These are phyloP conservation scores for Odocoileus virginianus DNA, from an alignment of 2,113 vertebrate species.

Conservation along the genomic window DNA sequence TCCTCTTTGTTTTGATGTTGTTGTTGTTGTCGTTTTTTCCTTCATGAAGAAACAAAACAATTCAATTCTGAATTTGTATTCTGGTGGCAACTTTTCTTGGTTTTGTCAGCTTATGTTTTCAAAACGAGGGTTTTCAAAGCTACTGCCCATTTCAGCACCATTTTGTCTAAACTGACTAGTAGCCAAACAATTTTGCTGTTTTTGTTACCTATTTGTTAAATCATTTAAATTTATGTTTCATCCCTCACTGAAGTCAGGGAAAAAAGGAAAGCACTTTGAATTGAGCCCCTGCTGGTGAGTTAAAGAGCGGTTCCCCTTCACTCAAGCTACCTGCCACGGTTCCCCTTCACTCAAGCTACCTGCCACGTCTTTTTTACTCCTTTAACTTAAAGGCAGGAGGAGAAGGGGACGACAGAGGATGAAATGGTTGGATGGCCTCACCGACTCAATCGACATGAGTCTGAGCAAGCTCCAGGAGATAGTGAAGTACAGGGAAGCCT, in stretches of 20 bases:
- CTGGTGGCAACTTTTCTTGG: not conserved
- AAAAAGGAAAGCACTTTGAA: not conserved
- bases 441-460: not conserved
- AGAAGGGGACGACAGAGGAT: not conserved
- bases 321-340: not conserved
- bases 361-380: not conserved
- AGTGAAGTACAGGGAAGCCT: not conserved
- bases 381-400: not conserved
- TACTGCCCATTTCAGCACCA: not conserved
- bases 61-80: not conserved
- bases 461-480: not conserved
- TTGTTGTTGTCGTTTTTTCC: not conserved
- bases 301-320: not conserved
- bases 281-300: too few relatives aligned
- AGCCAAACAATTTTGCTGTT: not conserved
- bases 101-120: not conserved
- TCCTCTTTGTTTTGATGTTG: not conserved
- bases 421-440: not conserved
- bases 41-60: not conserved
- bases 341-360: not conserved
- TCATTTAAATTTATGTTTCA: not conserved
- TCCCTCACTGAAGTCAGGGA: not conserved
- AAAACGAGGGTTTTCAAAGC: not conserved
- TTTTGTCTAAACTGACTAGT: not conserved
- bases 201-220: not conserved